Evolutionary conservation across 2,113 vertebrate species (phyloP).

Genomic region (Anarhynchus alexandrinus): DNA sequence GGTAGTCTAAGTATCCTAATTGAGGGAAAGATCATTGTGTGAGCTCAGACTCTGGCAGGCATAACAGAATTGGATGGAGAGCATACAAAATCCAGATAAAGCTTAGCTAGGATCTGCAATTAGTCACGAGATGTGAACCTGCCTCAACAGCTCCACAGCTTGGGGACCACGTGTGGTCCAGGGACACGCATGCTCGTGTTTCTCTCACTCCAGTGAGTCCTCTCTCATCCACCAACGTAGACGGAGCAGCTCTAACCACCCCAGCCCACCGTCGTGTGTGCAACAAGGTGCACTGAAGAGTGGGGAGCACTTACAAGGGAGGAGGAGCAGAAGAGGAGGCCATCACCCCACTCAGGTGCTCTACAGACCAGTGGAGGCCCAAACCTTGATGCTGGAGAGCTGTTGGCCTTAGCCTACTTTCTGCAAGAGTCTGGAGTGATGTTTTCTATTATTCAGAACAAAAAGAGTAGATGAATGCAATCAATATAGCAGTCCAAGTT

Average conservation of each 20-base stretch:
- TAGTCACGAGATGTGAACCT: background rate
- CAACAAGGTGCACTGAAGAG: background rate
- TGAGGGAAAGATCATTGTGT: background rate
- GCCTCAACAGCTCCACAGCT: background rate
- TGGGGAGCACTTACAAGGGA: background rate
- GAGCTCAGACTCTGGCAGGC: background rate
- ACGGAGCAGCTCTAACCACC: background rate
- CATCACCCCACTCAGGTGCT: background rate
- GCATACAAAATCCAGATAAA: background rate
- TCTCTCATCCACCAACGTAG: too few species aligned
- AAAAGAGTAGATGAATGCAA: background rate
- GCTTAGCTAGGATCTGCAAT: background rate
- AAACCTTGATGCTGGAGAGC: background rate
- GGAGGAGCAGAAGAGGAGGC: background rate
- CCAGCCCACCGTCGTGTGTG: fast-evolving
- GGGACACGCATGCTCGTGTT: background rate
- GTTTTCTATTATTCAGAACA: background rate
- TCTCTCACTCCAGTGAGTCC: background rate
- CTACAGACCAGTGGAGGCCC: background rate
- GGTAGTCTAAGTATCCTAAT: background rate
- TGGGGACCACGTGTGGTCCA: fast-evolving
- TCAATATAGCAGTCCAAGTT: background rate
- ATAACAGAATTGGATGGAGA: fast-evolving
- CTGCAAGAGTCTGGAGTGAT: background rate
- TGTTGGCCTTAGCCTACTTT: background rate